Base-by-base conservation (phyloP, 2,797 vertebrate species). In the Menidia menidia region DNA sequence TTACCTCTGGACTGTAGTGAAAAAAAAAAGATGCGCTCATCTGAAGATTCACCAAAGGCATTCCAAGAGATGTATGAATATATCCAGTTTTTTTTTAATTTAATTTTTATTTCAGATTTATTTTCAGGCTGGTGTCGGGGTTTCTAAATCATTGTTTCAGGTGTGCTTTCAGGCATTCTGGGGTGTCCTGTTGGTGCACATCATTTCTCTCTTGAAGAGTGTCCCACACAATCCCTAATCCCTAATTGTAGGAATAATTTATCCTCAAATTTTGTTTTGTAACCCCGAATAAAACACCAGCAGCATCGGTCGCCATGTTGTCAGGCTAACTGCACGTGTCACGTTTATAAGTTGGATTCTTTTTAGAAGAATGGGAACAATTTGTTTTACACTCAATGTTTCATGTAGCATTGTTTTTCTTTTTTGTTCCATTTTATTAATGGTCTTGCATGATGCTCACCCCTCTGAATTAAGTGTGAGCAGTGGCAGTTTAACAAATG, bases 21-120 rank as follows among this genome's bases (percentile, higher is more conserved):
- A 25, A 25, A 25, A 25, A 25, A 6, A 68, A 47, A 41, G 7
- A 73, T 62, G 63, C 64, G 11, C 63, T 60, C 60, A 77, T 86
- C 43, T 77, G 51, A 82, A 63, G 71, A 77, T 70, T 81, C 81
- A 85, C 88, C 88, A 88, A 87, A 91, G 83, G 87, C 75, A 81
- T 85, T 90, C 75, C 77, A 72, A 48, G 68, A 74, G 64, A 68
- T 77, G 64, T 53, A 47, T 61, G 15, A 9, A 57, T 73, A 18
- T 56, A 32, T 18, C 60, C 42, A 59, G 25, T 25, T 25, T 25
- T 25, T 25, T 25, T 25, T 25, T 25, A 1, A 25, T 25, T 25
- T 25, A 25, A 25, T 25, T 25, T 25, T 25, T 25, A 25, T 25
- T 25, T 25, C 25, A 25, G 25, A 25, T 25, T 25, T 25, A 25